Evolutionary conservation across 2,888 invertebrate genomes (phyloP).

Genomic region (Heliothis peltigera): DNA sequence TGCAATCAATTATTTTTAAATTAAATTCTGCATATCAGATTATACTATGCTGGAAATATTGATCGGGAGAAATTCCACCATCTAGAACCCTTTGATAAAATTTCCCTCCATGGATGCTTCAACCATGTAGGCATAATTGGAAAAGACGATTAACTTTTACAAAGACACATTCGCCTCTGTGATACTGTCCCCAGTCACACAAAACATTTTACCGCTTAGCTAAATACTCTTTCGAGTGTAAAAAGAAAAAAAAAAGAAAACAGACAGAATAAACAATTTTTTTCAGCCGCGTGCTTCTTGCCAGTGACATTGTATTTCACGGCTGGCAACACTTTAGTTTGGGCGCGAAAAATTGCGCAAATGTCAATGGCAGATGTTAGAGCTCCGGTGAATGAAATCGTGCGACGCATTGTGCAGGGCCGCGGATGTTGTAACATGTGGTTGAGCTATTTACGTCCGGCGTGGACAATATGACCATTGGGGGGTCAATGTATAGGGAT

Average conservation of each 20-base stretch:
- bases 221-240: neutral
- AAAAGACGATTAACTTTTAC: neutral
- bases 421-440: conserved; percentile 20
- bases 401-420: conserved; percentile 45
- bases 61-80: no score
- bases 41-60: no score
- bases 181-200: neutral
- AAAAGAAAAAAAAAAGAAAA: conserved; percentile 13
- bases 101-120: neutral
- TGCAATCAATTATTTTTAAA: no score
- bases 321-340: conserved; percentile 64
- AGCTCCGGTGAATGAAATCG: conserved; percentile 52
- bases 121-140: neutral
- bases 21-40: no score
- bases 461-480: no score
- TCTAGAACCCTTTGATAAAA: no score
- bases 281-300: conserved; percentile 34
- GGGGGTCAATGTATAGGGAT: no score
- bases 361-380: conserved; percentile 73
- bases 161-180: neutral
- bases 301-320: conserved; percentile 66
- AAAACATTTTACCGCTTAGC: neutral
- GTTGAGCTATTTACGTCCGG: neutral
- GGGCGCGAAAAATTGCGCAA: conserved; percentile 78
- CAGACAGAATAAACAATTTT: conserved; percentile 30